Base-by-base conservation (phyloP, 2,113 vertebrate species). In the Guaruba guarouba region DNA sequence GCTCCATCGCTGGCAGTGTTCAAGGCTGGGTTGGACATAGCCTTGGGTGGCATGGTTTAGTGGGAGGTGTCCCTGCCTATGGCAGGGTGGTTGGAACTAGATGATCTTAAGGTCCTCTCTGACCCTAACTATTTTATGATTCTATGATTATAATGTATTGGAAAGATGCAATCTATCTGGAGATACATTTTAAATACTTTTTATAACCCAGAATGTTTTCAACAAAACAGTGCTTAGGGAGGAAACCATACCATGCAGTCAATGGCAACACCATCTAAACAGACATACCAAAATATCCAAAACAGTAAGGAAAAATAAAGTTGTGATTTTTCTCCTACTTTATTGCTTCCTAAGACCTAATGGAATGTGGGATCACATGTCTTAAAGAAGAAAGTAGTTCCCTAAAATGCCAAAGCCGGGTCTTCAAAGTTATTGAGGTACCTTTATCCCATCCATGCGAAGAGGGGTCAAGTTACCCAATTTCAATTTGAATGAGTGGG, bases 101-200 rank as follows among this genome's bases (percentile, higher is more conserved):
- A 48, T 48, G 46, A 48, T 48, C 20, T 48, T 48, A 22, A 22
- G 46, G 46, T 48, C 46, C 46, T 48, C 1, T 48, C 46, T 2
- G 1, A 11, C 46, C 46, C 20, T 48, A 48, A 48, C 46, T 48
- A 48, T 48, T 48, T 11, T 48, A 48, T 48, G 20, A 48, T 48
- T 48, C 37, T 44, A 82, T 41, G 57, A 67, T 82, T 91, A 85
- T 55, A 91, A 81, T n/a, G 11, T 95, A 69, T 71, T 61, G n/a
- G 63, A 79, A 95, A 76, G 41, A 91, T 67, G 70, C 1, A 2
- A 66, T 76, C 28, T 80, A 23, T 59, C 37, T 77, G 37, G 57
- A 88, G 29, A 70, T 55, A 51, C 33, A 57, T 74, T 96, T 88
- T 68, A 91, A 96, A 92, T 85, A 69, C 17, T 66, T 93, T 33